Percentiles rank a stretch among this genome's conserved stretches.
These are phyloP conservation scores for Neosilurus hyrtlii DNA, from an alignment of 2,797 vertebrate genomes.

Conservation along the genomic window DNA sequence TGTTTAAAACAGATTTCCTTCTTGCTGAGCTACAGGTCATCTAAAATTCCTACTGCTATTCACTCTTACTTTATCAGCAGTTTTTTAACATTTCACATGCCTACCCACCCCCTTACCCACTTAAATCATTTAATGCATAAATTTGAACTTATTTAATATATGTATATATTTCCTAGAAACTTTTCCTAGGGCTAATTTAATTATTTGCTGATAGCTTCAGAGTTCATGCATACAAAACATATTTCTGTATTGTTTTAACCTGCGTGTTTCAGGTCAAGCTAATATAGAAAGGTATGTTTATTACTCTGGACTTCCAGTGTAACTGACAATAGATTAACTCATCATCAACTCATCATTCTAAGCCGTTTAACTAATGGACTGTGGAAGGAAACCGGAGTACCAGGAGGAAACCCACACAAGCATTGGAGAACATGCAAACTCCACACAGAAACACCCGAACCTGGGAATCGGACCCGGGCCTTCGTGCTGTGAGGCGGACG, in stretches of 20 bases:
- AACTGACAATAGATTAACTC: too few species aligned
- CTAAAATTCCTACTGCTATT: slow-evolving; percentile 42
- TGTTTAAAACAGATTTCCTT: slow-evolving; percentile 48
- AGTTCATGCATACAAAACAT: neutral
- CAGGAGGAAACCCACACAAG: too few species aligned
- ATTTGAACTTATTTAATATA: neutral
- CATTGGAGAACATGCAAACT: too few species aligned
- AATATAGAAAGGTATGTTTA: neutral
- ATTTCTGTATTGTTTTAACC: neutral
- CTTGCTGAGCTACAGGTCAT: slow-evolving; percentile 50
- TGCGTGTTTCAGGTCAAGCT: neutral
- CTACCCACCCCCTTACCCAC: slow-evolving; percentile 34
- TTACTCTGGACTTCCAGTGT: neutral
- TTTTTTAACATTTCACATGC: slow-evolving; percentile 35
- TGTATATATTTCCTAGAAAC: neutral
- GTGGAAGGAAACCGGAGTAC: too few species aligned
- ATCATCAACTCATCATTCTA: too few species aligned
- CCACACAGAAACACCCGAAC: too few species aligned
- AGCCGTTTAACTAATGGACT: too few species aligned
- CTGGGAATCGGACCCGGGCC: too few species aligned
- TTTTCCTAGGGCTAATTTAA: neutral
- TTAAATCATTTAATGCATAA: neutral
- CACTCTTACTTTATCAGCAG: slow-evolving; percentile 51
- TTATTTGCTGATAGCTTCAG: neutral
- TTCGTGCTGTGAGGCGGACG: too few species aligned